Evolutionary conservation across 2,888 invertebrate species (phyloP).

Genomic region (Alloscopus bannaensis): DNA sequence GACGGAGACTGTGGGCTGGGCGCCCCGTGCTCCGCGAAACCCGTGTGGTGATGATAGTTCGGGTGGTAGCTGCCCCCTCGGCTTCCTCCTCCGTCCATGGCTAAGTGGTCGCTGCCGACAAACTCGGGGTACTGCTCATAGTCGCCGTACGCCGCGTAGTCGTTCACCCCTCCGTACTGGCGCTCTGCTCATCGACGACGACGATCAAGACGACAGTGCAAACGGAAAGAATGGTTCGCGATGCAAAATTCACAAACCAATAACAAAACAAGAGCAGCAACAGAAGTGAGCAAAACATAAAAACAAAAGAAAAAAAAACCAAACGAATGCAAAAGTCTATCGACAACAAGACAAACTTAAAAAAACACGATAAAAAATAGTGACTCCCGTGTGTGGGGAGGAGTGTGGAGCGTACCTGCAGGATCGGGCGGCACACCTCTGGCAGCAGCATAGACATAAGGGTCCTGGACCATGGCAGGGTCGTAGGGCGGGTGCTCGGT

Average conservation of each 20-base stretch:
- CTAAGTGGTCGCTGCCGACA: constrained; percentile 40
- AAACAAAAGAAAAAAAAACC: constrained; percentile 38
- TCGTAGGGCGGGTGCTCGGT: constrained; percentile 65
- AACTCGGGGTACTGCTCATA: constrained; percentile 77
- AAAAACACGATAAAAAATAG: constrained; percentile 41
- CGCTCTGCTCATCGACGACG: constrained; percentile 44
- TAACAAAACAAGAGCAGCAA: constrained; percentile 15
- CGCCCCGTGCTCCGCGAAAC: constrained; percentile 76
- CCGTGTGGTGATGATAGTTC: constrained; percentile 73
- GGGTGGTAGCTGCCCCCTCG: constrained; percentile 72
- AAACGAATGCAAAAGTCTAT: constrained; percentile 22
- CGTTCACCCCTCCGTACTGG: constrained; percentile 58
- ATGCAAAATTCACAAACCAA: constrained; percentile 19
- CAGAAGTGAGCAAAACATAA: constrained; percentile 40
- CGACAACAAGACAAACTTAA: constrained; percentile 12
- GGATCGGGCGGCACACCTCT: constrained; percentile 72
- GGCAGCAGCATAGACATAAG: constrained; percentile 70
- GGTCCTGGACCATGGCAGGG: constrained; percentile 70
- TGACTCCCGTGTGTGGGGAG: too few species aligned
- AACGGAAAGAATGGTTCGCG: not conserved
- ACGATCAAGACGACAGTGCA: not conserved
- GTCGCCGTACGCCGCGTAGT: constrained; percentile 77
- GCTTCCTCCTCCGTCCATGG: constrained; percentile 42
- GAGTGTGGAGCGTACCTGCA: constrained; percentile 61
- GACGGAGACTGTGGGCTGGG: constrained; percentile 79